phyloP scores from a whole-genome alignment of 2,888 invertebrate species.

The Mythimna lalbum region DNA sequence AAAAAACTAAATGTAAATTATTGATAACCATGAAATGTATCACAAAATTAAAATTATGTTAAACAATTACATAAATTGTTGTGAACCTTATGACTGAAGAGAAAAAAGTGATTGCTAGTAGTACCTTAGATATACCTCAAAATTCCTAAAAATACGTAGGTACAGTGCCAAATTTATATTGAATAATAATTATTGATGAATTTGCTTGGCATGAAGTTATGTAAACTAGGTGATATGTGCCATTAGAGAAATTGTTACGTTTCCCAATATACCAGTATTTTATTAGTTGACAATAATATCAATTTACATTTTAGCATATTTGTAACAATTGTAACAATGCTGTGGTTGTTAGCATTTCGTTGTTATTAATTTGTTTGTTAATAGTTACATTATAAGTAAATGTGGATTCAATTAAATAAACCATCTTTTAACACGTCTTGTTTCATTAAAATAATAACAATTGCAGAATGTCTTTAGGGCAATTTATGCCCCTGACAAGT shows the following conservation, averaged over 20 bases:
- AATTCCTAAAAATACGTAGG: conserved; percentile 45
- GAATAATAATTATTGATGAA: conserved; percentile 44
- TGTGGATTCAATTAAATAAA: conserved; percentile 68
- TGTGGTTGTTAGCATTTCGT: conserved; percentile 65
- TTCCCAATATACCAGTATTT: conserved; percentile 48
- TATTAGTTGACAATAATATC: conserved; percentile 60
- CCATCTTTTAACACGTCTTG: conserved; percentile 38
- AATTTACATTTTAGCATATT: conserved; percentile 53
- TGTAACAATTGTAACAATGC: conserved; percentile 40
- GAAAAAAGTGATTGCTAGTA: neutral
- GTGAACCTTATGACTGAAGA: conserved; percentile 38
- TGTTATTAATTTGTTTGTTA: conserved; percentile 65
- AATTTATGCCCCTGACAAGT: too few relatives aligned
- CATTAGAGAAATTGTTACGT: conserved; percentile 52
- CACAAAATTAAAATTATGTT: conserved; percentile 28
- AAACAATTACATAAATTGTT: conserved; percentile 31
- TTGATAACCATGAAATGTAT: conserved; percentile 38
- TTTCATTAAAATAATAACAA: conserved; percentile 5
- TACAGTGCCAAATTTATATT: conserved; percentile 64
- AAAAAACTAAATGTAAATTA: conserved; percentile 4
- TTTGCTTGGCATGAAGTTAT: conserved; percentile 48
- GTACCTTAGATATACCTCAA: conserved; percentile 1
- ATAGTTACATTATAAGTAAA: conserved; percentile 61
- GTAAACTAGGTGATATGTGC: conserved; percentile 48
- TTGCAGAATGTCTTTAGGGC: neutral